These are phyloP conservation scores for Toxostoma redivivum DNA, from an alignment of 2,113 vertebrate species.

Conservation along the genomic window DNA sequence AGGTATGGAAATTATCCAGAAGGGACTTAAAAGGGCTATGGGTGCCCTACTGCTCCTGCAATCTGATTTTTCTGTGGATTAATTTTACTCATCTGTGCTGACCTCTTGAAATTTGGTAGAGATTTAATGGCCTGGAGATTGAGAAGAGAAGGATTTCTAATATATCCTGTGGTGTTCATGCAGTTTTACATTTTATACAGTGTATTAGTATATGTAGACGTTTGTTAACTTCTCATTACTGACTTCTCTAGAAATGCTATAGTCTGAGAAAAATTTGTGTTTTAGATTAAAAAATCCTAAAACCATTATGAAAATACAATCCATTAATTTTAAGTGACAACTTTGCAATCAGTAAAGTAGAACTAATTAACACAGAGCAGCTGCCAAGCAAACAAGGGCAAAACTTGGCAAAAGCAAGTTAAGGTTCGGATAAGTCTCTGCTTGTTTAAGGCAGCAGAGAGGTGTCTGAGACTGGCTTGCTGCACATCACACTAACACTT, in stretches of 20 bases:
- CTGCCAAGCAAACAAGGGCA: background rate
- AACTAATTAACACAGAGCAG: background rate
- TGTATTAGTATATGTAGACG: background rate
- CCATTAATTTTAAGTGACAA: background rate
- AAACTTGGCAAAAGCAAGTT: constrained; percentile 1
- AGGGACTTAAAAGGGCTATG: background rate
- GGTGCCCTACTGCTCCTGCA: background rate
- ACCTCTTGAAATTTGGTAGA: background rate
- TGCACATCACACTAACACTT: background rate
- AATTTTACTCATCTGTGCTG: background rate
- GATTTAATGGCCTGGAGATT: background rate
- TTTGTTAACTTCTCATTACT: background rate
- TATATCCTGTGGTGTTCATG: background rate
- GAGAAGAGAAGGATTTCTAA: background rate
- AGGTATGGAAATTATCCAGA: background rate
- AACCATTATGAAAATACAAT: background rate
- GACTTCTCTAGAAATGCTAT: background rate
- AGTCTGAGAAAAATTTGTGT: background rate
- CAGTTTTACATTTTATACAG: background rate
- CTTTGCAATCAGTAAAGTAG: background rate
- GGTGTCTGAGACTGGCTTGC: background rate
- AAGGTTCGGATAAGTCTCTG: background rate
- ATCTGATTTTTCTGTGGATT: background rate
- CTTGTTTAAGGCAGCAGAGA: background rate
- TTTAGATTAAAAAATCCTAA: background rate